These are phyloP conservation scores for Laothoe populi DNA, from an alignment of 2,888 invertebrate species.

Conservation along the genomic window DNA sequence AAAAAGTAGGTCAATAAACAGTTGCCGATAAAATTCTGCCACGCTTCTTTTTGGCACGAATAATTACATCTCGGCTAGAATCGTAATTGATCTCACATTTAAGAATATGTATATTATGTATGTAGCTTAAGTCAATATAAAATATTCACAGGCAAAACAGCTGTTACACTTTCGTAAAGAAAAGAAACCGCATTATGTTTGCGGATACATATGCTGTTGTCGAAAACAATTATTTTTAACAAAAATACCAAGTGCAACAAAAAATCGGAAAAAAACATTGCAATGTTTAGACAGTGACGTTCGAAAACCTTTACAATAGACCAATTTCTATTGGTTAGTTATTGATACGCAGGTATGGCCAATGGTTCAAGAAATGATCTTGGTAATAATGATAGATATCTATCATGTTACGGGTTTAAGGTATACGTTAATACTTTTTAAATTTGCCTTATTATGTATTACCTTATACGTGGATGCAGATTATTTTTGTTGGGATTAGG, in stretches of 20 bases:
- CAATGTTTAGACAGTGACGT: slow-evolving; percentile 5
- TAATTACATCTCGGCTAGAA: slow-evolving; percentile 38
- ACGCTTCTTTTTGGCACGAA: not conserved
- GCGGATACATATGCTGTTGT: slow-evolving; percentile 49
- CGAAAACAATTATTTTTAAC: slow-evolving; percentile 54
- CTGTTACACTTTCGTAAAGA: slow-evolving; percentile 21
- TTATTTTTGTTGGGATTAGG: no score
- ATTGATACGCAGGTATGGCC: slow-evolving; percentile 44
- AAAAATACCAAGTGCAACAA: slow-evolving; percentile 36
- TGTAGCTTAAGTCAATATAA: not conserved
- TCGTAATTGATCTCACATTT: no score
- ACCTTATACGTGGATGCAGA: no score
- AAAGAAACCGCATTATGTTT: slow-evolving; percentile 33
- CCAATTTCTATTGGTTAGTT: slow-evolving; percentile 43
- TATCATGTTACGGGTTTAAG: slow-evolving; percentile 29
- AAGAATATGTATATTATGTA: not conserved
- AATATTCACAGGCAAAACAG: not conserved
- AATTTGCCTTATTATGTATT: not conserved
- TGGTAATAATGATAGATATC: slow-evolving; percentile 30
- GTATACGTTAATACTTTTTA: no score
- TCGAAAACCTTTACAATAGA: slow-evolving; percentile 51
- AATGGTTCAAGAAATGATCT: slow-evolving; percentile 34
- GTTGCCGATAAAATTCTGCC: not conserved
- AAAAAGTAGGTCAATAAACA: not conserved
- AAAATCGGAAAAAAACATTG: slow-evolving; percentile 46